These are phyloP conservation scores for Aporrectodea caliginosa DNA, from an alignment of 1,140 invertebrate genomes.

Conservation along the genomic window DNA sequence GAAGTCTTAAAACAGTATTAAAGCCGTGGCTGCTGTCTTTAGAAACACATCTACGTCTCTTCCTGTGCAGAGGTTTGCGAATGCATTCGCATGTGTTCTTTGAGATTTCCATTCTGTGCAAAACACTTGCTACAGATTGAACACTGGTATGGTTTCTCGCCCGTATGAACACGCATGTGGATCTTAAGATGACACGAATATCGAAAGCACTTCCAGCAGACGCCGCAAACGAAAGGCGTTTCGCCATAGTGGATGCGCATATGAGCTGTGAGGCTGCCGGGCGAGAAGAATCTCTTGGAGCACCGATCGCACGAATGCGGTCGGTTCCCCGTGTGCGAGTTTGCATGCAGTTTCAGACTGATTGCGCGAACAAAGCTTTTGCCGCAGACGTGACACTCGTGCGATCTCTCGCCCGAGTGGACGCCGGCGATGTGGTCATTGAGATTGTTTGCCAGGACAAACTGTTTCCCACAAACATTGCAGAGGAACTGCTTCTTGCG, in stretches of 20 bases:
- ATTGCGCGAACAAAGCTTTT: slow-evolving; percentile 54
- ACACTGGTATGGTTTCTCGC: slow-evolving; percentile 46
- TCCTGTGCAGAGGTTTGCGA: no score
- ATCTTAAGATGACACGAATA: slow-evolving; percentile 45
- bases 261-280: slow-evolving; percentile 91
- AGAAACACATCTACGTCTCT: no score
- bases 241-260: slow-evolving; percentile 77
- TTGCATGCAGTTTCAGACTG: slow-evolving; percentile 56
- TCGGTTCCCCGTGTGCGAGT: slow-evolving; percentile 58
- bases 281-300: slow-evolving; percentile 84
- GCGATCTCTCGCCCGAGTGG: no score
- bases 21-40: no score
- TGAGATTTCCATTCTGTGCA: slow-evolving; percentile 49
- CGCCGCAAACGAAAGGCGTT: slow-evolving; percentile 52
- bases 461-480: no score
- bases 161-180: slow-evolving; percentile 9
- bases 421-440: no score
- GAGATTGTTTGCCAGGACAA: no score
- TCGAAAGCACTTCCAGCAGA: slow-evolving; percentile 55
- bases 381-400: slow-evolving; percentile 45
- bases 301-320: slow-evolving; percentile 86
- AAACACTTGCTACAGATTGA: slow-evolving; percentile 52
- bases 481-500: no score
- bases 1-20: no score
- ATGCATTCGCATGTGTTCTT: slow-evolving; percentile 38